Base-by-base conservation (phyloP, 2,888 invertebrate genomes). In the Autographa gamma region DNA sequence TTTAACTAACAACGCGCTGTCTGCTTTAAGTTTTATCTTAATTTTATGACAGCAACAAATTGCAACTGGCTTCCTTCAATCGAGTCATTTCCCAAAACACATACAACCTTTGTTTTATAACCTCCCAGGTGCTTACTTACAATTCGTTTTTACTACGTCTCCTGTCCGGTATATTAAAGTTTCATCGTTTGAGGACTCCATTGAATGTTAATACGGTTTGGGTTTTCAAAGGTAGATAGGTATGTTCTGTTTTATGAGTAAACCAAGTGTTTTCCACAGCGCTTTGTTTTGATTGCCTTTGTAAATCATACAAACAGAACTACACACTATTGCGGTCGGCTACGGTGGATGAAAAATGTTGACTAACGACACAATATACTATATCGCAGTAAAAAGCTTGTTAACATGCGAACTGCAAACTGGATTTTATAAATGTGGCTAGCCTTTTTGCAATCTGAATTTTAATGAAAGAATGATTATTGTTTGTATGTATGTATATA, bases 141-240 rank as follows among this genome's bases (percentile, higher is more conserved):
- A n/a, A 66, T 75, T 78, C 67, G 38, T 73, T 81, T 80, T 81
- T 71, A 80, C 69, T 68, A 66, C 74, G 52, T 43, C 66, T 63
- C 58, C 58, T 38, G 58, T 65, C 67, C 58, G 67, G 74, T 69
- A 61, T 70, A 79, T 81, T 77, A 84, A 83, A 81, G 60, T 79
- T 84, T 76, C 62, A 80, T 59, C 62, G 65, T 60, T 62, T 76
- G 66, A 63, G 77, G 75, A 71, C 76, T 65, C 69, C 66, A 73
- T 82, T 82, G 79, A 82, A 79, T 83, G 76, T 84, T 84, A 82
- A 83, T 84, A 69, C 69, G 63, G 34, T 63, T 66, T 66, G 66
- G 68, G 71, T 63, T 63, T 66, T 71, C 60, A 73, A 64, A 62
- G 63, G 52, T 61, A 61, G 73, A 0, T 48, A 48, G 43, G 43